Percentiles rank a stretch among this genome's conserved stretches.
These are phyloP conservation scores for Gasterosteus nipponicus DNA, from an alignment of 2,113 vertebrate genomes.

Conservation along the genomic window DNA sequence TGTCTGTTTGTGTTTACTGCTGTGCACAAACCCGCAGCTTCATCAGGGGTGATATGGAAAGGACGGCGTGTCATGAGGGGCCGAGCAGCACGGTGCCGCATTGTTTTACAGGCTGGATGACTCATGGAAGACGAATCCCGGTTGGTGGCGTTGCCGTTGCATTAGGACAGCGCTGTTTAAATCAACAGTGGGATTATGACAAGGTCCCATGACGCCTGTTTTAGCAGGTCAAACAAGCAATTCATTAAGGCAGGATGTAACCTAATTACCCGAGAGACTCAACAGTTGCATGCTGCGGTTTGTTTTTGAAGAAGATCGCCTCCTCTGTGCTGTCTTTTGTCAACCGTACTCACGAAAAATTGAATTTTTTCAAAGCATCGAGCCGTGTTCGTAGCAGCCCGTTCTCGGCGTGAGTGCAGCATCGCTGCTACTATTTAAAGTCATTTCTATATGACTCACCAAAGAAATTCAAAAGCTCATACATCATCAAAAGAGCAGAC, in stretches of 20 bases:
- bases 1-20: constrained; percentile 61
- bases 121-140: constrained; percentile 64
- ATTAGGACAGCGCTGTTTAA: constrained; percentile 34
- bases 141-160: constrained; percentile 63
- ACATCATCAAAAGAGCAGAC: constrained; percentile 61
- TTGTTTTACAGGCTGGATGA: constrained; percentile 74
- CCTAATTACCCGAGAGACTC: constrained; percentile 54
- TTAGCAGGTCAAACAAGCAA: constrained; percentile 58
- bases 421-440: constrained; percentile 58
- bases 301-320: constrained; percentile 36
- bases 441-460: constrained; percentile 74
- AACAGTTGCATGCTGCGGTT: constrained; percentile 44
- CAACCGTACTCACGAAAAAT: constrained; percentile 16
- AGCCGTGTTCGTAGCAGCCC: constrained; percentile 49
- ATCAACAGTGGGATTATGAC: constrained; percentile 52
- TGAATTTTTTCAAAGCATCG: constrained; percentile 46
- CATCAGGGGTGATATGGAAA: constrained; percentile 52
- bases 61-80: constrained; percentile 62
- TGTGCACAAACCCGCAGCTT: constrained; percentile 45
- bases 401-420: constrained; percentile 52
- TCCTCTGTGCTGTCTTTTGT: constrained; percentile 8
- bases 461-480: constrained; percentile 56
- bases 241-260: constrained; percentile 56
- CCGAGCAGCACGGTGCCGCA: constrained; percentile 56
- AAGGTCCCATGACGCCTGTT: constrained; percentile 56